Evolutionary conservation across 1,140 invertebrate genomes (phyloP), one percentile per base, ranked within the genome.

Genomic region (Caenorhabditis inopinata): DNA sequence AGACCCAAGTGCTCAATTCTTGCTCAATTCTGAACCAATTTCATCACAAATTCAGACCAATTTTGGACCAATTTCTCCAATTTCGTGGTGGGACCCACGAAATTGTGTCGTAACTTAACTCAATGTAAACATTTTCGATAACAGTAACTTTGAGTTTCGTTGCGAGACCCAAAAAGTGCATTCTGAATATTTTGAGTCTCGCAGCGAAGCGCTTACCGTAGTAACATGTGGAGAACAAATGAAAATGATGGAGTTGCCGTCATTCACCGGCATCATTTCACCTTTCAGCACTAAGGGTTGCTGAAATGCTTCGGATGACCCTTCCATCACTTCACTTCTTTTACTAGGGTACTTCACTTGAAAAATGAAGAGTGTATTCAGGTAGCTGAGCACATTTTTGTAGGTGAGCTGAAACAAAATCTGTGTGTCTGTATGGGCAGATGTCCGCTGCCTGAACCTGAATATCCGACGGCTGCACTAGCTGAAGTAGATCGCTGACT

Each of bases 341-440:
- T 83, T 83, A 5, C 45, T 58, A 25, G 77, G 79, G 35, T 82
- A 58, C 35, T 83, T 83, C n/a, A 83, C 6, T 78, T 83, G 82
- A 49, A 77, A 82, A 14, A 83, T 83, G 80, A 82, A 83, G 9
- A 83, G 18, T 3, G 79, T 82, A 49, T 83, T 83, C 12, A 83
- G 51, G 38, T 83, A 83, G 12, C 74, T 58, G 11, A 76, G 18
- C n/a, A 83, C 51, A 58, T 80, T 79, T 58, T 83, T 83, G 74
- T 78, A 81, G 14, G 82, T 81, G 58, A 83, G 38, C 48, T 83
- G 38, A 42, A 42, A n/a, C n/a, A n/a, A n/a, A n/a, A n/a, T n/a
- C n/a, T n/a, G n/a, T n/a, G n/a, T n/a, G n/a, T n/a, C n/a, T n/a
- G n/a, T n/a, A n/a, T n/a, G n/a, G n/a, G n/a, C n/a, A n/a, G n/a